Conservation (phyloP, 2,888 invertebrate species). For the Synergus gifuensis region DNA sequence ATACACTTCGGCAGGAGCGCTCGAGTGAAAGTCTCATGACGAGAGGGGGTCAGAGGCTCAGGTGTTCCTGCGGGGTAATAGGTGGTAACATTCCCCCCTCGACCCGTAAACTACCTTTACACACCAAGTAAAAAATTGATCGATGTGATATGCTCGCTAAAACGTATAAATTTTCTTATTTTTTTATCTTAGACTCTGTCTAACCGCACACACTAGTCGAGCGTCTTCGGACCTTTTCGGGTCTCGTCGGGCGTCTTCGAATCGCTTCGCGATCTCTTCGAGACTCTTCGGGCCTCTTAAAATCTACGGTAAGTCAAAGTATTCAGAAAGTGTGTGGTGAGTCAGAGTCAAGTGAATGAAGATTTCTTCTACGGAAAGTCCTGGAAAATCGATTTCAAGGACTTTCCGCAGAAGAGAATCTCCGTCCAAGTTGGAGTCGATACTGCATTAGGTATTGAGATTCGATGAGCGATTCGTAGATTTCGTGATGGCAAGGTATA, state of each 20-base stretch:
- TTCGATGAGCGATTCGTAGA: conserved; percentile 69
- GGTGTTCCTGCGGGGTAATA: conserved; percentile 74
- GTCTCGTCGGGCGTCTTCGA: no score
- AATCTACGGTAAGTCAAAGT: no score
- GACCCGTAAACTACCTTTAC: conserved; percentile 42
- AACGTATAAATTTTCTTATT: conserved; percentile 40
- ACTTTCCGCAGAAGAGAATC: neutral
- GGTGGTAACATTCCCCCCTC: conserved; percentile 70
- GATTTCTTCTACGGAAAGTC: no score
- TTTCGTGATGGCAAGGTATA: conserved; percentile 61
- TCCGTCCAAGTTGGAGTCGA: conserved; percentile 5
- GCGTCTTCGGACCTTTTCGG: no score
- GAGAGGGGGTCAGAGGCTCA: conserved; percentile 67
- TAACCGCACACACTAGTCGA: no score
- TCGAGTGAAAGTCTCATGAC: conserved; percentile 47
- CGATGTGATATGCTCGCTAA: conserved; percentile 72
- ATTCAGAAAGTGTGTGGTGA: no score
- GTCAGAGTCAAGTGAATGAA: no score
- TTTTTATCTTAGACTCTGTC: no score
- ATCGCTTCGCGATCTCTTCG: no score
- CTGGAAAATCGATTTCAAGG: neutral
- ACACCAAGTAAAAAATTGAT: conserved; percentile 73
- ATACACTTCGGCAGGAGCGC: conserved; percentile 61
- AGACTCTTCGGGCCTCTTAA: no score
- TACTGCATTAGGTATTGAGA: conserved; percentile 64